These are phyloP conservation scores for Drosophila teissieri DNA, from an alignment of 1,140 invertebrate genomes.

Conservation along the genomic window DNA sequence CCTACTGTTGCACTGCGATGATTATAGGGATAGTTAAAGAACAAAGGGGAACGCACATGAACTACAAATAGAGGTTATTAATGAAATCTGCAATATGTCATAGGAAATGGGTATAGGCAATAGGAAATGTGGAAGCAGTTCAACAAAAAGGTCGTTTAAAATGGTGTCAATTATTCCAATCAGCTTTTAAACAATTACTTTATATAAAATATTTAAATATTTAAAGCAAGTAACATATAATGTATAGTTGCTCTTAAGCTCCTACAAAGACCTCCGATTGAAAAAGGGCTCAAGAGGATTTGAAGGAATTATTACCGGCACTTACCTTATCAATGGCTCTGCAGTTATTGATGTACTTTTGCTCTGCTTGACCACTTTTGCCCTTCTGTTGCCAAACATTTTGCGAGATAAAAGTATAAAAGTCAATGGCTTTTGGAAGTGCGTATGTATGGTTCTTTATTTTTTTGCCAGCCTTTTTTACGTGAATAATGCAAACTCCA, in stretches of 20 bases:
- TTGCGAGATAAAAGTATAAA: constrained; percentile 71
- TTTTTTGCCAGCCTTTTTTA: constrained; percentile 50
- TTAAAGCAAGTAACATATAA: not conserved
- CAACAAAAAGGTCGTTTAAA: too few species aligned
- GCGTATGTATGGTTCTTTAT: constrained; percentile 8
- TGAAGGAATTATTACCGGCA: constrained; percentile 9
- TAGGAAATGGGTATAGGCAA: too few species aligned
- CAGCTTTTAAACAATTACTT: not conserved
- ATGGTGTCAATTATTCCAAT: too few species aligned
- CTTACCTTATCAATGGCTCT: constrained; percentile 16
- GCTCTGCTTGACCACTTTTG: not conserved
- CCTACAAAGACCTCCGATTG: not conserved
- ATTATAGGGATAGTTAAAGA: not conserved
- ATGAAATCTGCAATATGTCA: not conserved
- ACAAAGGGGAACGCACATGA: too few species aligned
- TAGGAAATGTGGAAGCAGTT: not conserved
- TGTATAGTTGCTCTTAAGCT: not conserved
- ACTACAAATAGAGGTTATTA: not conserved
- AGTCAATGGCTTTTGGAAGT: constrained; percentile 20
- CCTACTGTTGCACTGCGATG: not conserved
- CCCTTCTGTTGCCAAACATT: constrained; percentile 42
- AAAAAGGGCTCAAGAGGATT: constrained; percentile 1
- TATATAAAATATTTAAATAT: not conserved
- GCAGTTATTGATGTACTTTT: constrained; percentile 55
- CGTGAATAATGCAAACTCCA: constrained; percentile 70